Conservation (phyloP, 1,140 invertebrate species). For the Panagrolaimus sp. region DNA sequence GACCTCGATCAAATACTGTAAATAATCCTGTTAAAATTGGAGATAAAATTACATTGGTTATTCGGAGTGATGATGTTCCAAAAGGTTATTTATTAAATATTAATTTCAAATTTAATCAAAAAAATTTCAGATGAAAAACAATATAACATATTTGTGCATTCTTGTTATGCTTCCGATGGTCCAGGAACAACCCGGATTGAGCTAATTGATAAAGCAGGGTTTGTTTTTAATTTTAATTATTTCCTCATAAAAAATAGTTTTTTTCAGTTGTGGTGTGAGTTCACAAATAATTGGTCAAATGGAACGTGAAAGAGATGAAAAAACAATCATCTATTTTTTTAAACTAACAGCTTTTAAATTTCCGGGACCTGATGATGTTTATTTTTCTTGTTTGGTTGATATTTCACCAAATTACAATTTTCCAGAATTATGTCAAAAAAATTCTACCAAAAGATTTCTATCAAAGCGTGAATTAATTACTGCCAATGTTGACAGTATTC, state of each 20-base stretch:
- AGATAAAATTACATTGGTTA: conserved; percentile 48
- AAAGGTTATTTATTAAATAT: conserved; percentile 27
- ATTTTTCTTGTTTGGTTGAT: conserved; percentile 52
- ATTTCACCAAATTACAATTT: conserved; percentile 41
- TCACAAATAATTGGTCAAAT: conserved; percentile 42
- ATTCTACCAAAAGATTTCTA: background rate
- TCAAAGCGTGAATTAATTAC: conserved; percentile 10
- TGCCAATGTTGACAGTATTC: background rate
- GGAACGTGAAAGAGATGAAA: conserved; percentile 29
- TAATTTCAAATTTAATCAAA: conserved; percentile 3
- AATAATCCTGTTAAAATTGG: conserved; percentile 48
- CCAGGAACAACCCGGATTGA: conserved; percentile 38
- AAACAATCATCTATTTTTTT: conserved; percentile 47
- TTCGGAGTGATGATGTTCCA: conserved; percentile 35
- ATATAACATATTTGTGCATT: conserved; percentile 57
- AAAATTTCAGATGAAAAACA: conserved; percentile 33
- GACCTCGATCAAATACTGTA: conserved; percentile 35
- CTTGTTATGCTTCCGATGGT: conserved; percentile 53
- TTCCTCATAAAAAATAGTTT: conserved; percentile 15
- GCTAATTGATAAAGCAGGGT: conserved; percentile 48
- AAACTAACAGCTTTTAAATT: conserved; percentile 52
- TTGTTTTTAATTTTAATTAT: conserved; percentile 16
- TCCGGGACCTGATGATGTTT: conserved; percentile 49
- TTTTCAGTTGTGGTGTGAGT: conserved; percentile 47
- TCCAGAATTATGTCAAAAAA: conserved; percentile 24